Conservation (phyloP, 2,797 vertebrate species). For the Uromys caudimaculatus region DNA sequence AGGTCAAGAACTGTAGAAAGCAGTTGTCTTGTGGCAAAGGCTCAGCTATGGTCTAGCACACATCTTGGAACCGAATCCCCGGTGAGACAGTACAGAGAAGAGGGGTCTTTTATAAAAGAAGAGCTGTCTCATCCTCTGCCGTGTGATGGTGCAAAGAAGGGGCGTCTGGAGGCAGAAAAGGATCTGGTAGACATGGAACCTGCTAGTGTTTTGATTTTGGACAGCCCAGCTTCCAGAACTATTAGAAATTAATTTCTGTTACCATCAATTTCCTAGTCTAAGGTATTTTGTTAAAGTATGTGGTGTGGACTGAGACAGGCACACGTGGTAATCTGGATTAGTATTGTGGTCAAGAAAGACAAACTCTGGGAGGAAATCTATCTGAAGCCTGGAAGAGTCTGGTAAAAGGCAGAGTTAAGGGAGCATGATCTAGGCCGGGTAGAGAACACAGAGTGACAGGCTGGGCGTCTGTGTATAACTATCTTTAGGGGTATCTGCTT, state of each 20-base stretch:
- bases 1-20: neutral
- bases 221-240: neutral
- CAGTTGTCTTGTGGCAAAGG: neutral
- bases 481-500: neutral
- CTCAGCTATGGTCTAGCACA: neutral
- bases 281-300: neutral
- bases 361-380: slow-evolving; percentile 3
- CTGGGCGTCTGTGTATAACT: neutral
- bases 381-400: neutral
- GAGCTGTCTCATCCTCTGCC: neutral
- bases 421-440: neutral
- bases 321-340: neutral
- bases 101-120: neutral
- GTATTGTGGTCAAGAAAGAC: neutral
- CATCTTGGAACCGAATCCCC: no score
- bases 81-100: neutral
- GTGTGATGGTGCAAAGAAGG: neutral
- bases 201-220: neutral
- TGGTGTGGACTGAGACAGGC: neutral
- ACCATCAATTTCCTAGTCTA: neutral
- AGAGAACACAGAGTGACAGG: neutral
- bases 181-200: neutral
- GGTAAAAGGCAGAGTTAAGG: neutral
- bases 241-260: neutral
- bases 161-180: neutral